Evolutionary conservation across 2,113 vertebrate species (phyloP).

Genomic region (Vulpes vulpes): DNA sequence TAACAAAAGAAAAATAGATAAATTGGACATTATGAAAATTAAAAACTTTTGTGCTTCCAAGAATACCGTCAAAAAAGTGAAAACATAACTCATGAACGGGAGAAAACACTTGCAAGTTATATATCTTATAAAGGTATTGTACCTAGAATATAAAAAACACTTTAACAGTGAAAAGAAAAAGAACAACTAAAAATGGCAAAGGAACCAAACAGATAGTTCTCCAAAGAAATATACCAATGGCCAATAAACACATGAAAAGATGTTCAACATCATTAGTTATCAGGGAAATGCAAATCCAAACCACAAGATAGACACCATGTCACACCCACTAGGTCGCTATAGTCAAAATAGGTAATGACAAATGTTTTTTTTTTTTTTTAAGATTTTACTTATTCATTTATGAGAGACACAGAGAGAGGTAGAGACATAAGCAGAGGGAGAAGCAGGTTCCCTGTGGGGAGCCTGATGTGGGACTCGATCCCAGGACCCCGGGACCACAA

Average conservation of each 20-base stretch:
- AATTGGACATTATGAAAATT: background rate
- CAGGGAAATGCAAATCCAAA: conserved; percentile 14
- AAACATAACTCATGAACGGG: conserved; percentile 14
- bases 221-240: background rate
- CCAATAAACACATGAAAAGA: background rate
- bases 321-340: background rate
- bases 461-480: no score
- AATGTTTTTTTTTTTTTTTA: background rate
- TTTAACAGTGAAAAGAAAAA: conserved; percentile 23
- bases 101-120: background rate
- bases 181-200: background rate
- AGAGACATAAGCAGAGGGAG: no score
- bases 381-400: no score
- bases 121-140: background rate
- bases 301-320: background rate
- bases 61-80: background rate
- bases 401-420: no score
- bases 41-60: background rate
- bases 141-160: background rate
- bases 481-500: no score
- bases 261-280: background rate
- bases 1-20: background rate
- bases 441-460: no score
- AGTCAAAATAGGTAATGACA: background rate
- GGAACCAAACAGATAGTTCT: background rate